Evolutionary conservation across 2,797 vertebrate species (phyloP).

Genomic region (Poeciliopsis presidionis): DNA sequence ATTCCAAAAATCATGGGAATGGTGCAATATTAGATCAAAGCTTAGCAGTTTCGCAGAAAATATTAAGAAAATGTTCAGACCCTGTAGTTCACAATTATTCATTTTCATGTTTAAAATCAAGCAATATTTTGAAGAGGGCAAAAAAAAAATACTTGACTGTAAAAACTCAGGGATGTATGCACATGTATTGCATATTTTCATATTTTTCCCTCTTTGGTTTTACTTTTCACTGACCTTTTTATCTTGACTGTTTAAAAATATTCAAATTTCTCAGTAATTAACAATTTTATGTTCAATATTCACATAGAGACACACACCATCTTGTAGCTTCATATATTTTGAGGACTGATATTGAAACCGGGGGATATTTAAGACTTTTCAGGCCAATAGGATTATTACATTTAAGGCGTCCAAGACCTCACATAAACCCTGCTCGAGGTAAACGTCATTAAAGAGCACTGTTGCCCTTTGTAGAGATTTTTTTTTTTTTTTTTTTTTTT

Average conservation of each 20-base stretch:
- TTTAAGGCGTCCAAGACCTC: neutral
- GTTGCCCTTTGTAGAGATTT: slow-evolving; percentile 34
- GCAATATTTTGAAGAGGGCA: neutral
- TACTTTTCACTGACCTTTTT: neutral
- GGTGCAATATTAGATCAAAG: neutral
- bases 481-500: slow-evolving; percentile 45
- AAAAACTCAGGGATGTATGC: neutral
- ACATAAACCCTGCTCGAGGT: neutral
- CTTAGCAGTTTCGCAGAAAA: neutral
- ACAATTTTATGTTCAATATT: neutral
- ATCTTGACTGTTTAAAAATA: neutral
- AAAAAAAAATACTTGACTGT: neutral
- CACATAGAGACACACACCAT: neutral
- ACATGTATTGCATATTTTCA: neutral
- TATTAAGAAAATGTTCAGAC: neutral
- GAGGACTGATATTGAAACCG: neutral
- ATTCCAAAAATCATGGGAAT: neutral
- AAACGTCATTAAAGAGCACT: slow-evolving; percentile 1
- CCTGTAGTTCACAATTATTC: neutral
- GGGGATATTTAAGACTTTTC: neutral
- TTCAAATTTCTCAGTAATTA: neutral
- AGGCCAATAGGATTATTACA: neutral
- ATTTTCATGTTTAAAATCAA: neutral
- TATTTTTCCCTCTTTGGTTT: neutral
- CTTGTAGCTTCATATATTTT: neutral